These are phyloP conservation scores for Coregonus clupeaformis DNA, from an alignment of 2,113 vertebrate species.

Conservation along the genomic window DNA sequence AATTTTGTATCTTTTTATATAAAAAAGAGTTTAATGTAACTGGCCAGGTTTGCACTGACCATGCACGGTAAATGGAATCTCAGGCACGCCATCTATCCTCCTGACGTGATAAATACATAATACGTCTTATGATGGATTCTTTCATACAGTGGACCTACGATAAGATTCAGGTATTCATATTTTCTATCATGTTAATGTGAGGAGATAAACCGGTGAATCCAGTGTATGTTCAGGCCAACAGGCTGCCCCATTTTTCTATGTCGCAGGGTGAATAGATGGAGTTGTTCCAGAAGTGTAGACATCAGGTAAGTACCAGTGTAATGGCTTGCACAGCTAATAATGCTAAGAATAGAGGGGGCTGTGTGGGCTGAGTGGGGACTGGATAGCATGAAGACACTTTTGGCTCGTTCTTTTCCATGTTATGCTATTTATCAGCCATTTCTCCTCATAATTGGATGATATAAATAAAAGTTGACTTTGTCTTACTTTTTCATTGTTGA, in stretches of 20 bases:
- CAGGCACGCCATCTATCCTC: constrained; percentile 81
- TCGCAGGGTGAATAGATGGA: constrained; percentile 54
- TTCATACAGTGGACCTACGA: constrained; percentile 92
- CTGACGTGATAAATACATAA: constrained; percentile 95
- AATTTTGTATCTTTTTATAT: constrained; percentile 54
- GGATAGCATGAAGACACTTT: background rate
- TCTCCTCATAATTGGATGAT: background rate
- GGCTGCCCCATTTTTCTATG: constrained; percentile 81
- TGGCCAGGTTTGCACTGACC: constrained; percentile 63
- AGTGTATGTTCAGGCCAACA: constrained; percentile 79
- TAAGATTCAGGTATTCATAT: constrained; percentile 96
- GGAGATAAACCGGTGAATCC: constrained; percentile 87
- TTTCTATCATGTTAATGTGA: constrained; percentile 96
- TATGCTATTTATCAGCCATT: background rate
- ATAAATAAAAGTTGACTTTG: background rate
- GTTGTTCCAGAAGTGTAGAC: constrained; percentile 38
- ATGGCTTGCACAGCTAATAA: background rate
- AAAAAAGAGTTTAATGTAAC: constrained; percentile 57
- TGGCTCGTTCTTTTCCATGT: background rate
- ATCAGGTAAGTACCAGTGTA: constrained; percentile 28
- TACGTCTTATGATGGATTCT: constrained; percentile 92
- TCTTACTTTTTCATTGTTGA: background rate
- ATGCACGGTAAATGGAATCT: constrained; percentile 82
- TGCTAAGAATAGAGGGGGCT: background rate
- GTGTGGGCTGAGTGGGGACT: background rate